phyloP scores from a whole-genome alignment of 2,113 vertebrate genomes.

The Noturus placidus region DNA sequence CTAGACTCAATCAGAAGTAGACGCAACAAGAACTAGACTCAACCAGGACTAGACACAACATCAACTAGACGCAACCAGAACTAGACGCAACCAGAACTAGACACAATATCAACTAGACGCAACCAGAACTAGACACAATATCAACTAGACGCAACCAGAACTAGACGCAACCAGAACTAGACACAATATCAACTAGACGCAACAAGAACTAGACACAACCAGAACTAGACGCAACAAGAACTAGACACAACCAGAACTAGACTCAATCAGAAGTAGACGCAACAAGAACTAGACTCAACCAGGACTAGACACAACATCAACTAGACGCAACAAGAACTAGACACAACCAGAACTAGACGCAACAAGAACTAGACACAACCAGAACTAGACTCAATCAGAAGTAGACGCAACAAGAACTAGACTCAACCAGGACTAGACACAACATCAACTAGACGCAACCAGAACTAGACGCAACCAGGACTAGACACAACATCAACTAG shows the following conservation, averaged over 20 bases:
- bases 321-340: neutral
- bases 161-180: neutral
- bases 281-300: neutral
- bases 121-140: neutral
- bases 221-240: neutral
- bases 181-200: neutral
- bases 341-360: neutral
- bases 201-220: neutral
- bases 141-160: neutral
- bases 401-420: neutral
- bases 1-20: neutral
- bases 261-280: neutral
- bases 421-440: neutral
- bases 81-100: neutral
- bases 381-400: neutral
- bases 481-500: too few species aligned
- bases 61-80: neutral
- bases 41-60: neutral
- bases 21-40: neutral
- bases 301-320: neutral
- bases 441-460: neutral
- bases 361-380: neutral
- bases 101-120: neutral
- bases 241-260: neutral
- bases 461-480: neutral